Evolutionary conservation across 2,888 invertebrate genomes (phyloP).

Genomic region (Yponomeuta sedellus): DNA sequence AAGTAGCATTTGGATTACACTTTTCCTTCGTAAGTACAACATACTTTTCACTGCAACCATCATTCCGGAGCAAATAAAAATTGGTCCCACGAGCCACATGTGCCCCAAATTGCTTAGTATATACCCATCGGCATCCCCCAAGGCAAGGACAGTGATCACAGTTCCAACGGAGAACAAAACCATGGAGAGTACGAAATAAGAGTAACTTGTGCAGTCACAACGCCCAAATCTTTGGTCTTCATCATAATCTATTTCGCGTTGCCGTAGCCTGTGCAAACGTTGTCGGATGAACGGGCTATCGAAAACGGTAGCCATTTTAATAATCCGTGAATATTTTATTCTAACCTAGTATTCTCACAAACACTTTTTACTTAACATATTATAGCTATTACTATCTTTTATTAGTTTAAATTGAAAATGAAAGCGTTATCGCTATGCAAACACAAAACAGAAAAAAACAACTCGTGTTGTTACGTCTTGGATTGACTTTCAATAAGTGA

Average conservation of each 20-base stretch:
- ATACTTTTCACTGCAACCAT: slow-evolving; percentile 83
- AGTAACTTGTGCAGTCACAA: slow-evolving; percentile 81
- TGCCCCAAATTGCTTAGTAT: slow-evolving; percentile 78
- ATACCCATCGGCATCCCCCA: slow-evolving; percentile 78
- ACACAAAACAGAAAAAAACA: slow-evolving; percentile 9
- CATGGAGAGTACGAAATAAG: slow-evolving; percentile 79
- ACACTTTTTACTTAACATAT: slow-evolving; percentile 29
- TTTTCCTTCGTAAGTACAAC: slow-evolving; percentile 79
- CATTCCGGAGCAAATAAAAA: slow-evolving; percentile 81
- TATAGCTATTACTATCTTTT: slow-evolving; percentile 22
- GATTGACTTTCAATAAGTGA: not conserved
- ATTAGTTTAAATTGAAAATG: slow-evolving; percentile 1
- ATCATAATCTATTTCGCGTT: slow-evolving; percentile 76
- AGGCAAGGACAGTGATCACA: slow-evolving; percentile 78
- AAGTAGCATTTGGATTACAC: slow-evolving; percentile 79
- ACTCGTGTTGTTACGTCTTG: slow-evolving; percentile 6
- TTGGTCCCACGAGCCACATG: slow-evolving; percentile 82
- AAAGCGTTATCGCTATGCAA: not conserved
- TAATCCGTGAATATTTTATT: not conserved
- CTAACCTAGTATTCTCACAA: slow-evolving; percentile 22
- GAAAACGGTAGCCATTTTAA: slow-evolving; percentile 78
- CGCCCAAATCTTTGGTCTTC: slow-evolving; percentile 78
- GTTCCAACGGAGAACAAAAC: slow-evolving; percentile 79
- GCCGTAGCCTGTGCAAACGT: slow-evolving; percentile 75
- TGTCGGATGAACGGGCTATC: slow-evolving; percentile 78